phyloP scores from a whole-genome alignment of 2,113 vertebrate species.

The Urocolius indicus region DNA sequence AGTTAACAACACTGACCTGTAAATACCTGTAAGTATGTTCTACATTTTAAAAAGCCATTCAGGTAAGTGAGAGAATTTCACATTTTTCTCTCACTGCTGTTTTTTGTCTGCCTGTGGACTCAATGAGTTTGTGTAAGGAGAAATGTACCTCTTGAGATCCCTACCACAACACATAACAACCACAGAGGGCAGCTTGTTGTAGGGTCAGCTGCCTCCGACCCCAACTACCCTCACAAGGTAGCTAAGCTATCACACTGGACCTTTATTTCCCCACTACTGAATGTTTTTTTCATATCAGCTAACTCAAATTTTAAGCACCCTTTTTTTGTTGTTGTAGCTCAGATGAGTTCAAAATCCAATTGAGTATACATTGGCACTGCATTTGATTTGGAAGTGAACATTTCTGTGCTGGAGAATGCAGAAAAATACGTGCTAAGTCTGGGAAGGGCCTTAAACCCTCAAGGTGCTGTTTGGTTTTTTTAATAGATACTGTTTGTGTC shows the following conservation, averaged over 20 bases:
- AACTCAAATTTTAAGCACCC: neutral
- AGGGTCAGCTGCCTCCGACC: neutral
- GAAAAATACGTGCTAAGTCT: neutral
- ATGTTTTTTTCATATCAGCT: neutral
- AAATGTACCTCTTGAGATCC: neutral
- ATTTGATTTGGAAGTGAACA: neutral
- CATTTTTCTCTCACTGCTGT: neutral
- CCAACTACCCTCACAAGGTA: neutral
- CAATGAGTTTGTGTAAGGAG: neutral
- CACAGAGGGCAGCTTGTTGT: neutral
- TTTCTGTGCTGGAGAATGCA: neutral
- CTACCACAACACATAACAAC: accelerated
- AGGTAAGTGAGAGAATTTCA: neutral
- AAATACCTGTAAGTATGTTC: neutral
- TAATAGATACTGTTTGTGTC: neutral
- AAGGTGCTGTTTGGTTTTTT: neutral
- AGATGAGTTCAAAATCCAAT: neutral
- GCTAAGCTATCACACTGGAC: neutral
- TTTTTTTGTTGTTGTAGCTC: neutral
- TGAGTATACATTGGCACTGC: neutral
- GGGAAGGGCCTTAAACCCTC: neutral
- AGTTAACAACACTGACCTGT: neutral
- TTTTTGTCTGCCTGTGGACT: neutral
- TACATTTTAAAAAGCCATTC: neutral
- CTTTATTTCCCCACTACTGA: neutral